Conservation (phyloP, 2,888 invertebrate genomes). For the Hirtodrosophila duncani region DNA sequence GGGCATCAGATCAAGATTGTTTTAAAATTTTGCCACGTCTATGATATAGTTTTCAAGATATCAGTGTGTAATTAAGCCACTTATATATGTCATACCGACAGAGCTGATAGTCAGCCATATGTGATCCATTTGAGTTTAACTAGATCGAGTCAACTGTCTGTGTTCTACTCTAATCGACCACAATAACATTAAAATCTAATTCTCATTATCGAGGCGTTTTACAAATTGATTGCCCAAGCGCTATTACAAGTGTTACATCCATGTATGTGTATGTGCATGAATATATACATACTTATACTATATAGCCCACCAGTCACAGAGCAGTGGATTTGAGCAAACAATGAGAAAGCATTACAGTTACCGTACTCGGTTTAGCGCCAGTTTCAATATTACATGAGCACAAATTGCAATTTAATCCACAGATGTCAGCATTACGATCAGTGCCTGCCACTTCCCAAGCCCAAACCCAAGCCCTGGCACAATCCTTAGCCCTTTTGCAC, state of each 20-base stretch:
- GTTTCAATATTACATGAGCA: constrained; percentile 76
- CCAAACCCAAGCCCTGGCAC: constrained; percentile 31
- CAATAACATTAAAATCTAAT: constrained; percentile 70
- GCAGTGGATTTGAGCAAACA: constrained; percentile 10
- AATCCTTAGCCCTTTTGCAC: constrained; percentile 56
- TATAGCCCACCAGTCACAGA: constrained; percentile 13
- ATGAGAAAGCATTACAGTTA: constrained; percentile 41
- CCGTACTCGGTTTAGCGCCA: constrained; percentile 7
- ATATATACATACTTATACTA: constrained; percentile 18
- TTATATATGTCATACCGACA: too few relatives aligned
- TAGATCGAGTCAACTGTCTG: background rate
- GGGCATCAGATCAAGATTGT: too few relatives aligned
- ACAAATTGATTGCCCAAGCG: constrained; percentile 71
- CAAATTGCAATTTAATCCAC: constrained; percentile 79
- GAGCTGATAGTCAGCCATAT: too few relatives aligned
- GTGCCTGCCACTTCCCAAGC: constrained; percentile 34
- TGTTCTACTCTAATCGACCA: constrained; percentile 64
- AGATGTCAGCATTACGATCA: constrained; percentile 79
- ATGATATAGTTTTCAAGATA: too few relatives aligned
- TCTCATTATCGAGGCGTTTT: constrained; percentile 46
- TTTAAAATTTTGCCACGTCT: too few relatives aligned
- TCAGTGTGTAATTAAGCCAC: too few relatives aligned
- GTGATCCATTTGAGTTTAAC: background rate
- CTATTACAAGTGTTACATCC: constrained; percentile 71
- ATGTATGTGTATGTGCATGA: constrained; percentile 49